Evolutionary conservation across 2,113 vertebrate species (phyloP).

Genomic region (Misgurnus mizolepis): DNA sequence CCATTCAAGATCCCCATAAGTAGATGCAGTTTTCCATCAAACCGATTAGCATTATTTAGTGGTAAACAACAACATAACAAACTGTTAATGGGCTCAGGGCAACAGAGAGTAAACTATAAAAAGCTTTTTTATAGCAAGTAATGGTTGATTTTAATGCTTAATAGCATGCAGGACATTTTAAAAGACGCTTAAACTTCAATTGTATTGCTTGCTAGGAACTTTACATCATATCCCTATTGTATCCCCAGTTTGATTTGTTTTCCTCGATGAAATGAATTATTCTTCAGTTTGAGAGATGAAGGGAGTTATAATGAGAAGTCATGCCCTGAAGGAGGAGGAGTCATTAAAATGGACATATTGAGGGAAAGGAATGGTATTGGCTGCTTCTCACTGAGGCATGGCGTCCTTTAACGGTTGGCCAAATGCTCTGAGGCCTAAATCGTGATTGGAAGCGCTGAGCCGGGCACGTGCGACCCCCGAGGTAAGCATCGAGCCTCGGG

Average conservation of each 20-base stretch:
- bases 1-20: neutral
- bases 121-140: neutral
- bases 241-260: slow-evolving; percentile 9
- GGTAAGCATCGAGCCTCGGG: neutral
- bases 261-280: slow-evolving; percentile 7
- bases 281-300: slow-evolving; percentile 30
- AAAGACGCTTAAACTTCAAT: neutral
- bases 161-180: neutral
- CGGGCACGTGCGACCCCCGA: neutral
- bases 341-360: slow-evolving; percentile 41
- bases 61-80: slow-evolving; percentile 13
- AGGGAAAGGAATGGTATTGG: slow-evolving; percentile 9
- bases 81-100: neutral
- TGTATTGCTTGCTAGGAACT: neutral
- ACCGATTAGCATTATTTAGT: neutral
- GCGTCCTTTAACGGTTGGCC: neutral
- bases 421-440: slow-evolving; percentile 5
- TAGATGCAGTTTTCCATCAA: neutral
- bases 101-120: neutral
- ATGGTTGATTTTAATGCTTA: neutral
- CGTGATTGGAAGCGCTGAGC: slow-evolving; percentile 35
- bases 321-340: slow-evolving; percentile 36
- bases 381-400: neutral
- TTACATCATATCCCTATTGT: neutral
- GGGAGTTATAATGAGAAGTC: slow-evolving; percentile 37